Evolutionary conservation across 2,113 vertebrate genomes (phyloP).

Genomic region (Leptodactylus fuscus): DNA sequence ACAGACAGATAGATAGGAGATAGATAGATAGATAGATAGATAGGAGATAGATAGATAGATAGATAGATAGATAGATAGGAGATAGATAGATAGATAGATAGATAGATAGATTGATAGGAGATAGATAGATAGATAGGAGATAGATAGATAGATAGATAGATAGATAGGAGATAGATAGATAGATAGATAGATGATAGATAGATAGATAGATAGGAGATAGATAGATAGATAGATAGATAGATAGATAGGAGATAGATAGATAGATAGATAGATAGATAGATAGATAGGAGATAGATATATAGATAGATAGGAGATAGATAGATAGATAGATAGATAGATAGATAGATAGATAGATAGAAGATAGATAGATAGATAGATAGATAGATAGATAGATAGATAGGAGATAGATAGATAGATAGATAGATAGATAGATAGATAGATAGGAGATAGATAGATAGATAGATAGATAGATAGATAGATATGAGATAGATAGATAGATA

Average conservation of each 20-base stretch:
- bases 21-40: neutral
- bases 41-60: neutral
- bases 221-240: neutral
- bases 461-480: too few species aligned
- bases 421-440: too few species aligned
- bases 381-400: neutral
- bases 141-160: conserved; percentile 5
- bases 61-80: conserved; percentile 10
- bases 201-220: neutral
- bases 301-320: too few species aligned
- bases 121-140: neutral
- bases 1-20: neutral
- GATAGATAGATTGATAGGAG: conserved; percentile 10
- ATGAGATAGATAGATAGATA: neutral
- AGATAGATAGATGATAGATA: neutral
- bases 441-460: too few species aligned
- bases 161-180: neutral
- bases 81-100: conserved; percentile 19
- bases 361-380: too few species aligned
- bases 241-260: neutral
- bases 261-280: neutral
- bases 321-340: too few species aligned
- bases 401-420: neutral
- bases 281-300: neutral
- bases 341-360: too few species aligned